phyloP scores from a whole-genome alignment of 2,113 vertebrate species.

The Collichthys lucidus region DNA sequence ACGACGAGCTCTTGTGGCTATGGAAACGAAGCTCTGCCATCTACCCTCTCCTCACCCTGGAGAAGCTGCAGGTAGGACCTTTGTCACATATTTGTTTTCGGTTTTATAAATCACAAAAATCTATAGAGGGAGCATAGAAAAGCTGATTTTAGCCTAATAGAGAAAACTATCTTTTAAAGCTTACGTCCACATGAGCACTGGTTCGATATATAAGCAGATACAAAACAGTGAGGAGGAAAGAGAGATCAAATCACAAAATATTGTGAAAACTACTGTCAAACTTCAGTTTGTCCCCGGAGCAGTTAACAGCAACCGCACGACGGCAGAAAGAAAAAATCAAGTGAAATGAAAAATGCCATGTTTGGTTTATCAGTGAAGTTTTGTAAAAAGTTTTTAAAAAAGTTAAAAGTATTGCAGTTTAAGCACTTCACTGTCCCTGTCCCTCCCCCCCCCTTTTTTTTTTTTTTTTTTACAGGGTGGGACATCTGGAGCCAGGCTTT shows the following conservation, averaged over 20 bases:
- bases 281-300: background rate
- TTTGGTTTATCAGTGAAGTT: background rate
- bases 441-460: background rate
- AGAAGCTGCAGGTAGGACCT: conserved; percentile 77
- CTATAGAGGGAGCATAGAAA: background rate
- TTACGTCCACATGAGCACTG: background rate
- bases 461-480: conserved; percentile 65
- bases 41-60: conserved; percentile 91
- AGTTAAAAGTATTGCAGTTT: background rate
- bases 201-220: background rate
- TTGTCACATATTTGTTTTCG: fast-evolving
- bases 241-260: background rate
- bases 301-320: background rate
- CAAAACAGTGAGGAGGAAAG: background rate
- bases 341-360: conserved; percentile 27
- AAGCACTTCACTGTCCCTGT: background rate
- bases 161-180: background rate
- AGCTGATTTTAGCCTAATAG: background rate
- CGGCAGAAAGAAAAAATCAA: background rate
- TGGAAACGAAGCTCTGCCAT: conserved; percentile 90
- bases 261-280: conserved; percentile 11
- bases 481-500: conserved; percentile 76
- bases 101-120: background rate
- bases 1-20: conserved; percentile 89
- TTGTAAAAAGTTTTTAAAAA: background rate